Conservation (phyloP, 1,140 invertebrate species). For the Augochlora pura region DNA sequence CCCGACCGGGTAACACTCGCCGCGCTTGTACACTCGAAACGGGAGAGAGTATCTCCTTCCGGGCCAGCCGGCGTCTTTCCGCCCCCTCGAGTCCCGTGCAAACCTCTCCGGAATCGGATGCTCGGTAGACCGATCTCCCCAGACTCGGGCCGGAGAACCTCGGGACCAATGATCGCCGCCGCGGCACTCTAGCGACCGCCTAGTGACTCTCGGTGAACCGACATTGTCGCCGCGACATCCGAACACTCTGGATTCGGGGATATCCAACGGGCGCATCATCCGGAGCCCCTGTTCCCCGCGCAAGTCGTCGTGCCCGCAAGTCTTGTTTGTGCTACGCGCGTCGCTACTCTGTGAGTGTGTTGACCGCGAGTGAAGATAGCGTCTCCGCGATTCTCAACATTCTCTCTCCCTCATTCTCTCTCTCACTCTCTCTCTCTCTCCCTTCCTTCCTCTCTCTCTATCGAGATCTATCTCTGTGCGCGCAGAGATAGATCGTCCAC, state of each 20-base stretch:
- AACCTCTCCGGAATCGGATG: slow-evolving; percentile 16
- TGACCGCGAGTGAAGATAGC: slow-evolving; percentile 29
- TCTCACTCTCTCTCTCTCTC: too few relatives aligned
- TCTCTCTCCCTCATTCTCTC: too few relatives aligned
- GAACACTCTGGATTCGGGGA: background rate
- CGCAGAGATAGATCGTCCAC: slow-evolving; percentile 14
- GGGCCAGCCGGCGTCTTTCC: background rate
- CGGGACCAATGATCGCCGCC: background rate
- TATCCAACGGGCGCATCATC: background rate
- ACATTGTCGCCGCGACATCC: too few relatives aligned
- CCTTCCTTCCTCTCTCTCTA: too few relatives aligned
- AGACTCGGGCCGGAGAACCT: background rate
- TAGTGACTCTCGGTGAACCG: background rate
- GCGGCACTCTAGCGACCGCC: background rate
- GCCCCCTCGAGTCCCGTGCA: background rate
- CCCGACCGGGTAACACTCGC: background rate
- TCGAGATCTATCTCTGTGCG: background rate
- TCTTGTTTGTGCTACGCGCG: background rate
- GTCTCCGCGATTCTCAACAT: background rate
- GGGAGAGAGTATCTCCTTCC: background rate
- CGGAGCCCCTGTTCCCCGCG: too few relatives aligned
- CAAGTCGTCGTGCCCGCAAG: too few relatives aligned
- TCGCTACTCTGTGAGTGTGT: slow-evolving; percentile 9
- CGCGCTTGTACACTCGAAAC: background rate
- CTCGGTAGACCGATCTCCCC: background rate